Base-by-base conservation (phyloP, 2,888 invertebrate genomes). In the Nezara viridula region DNA sequence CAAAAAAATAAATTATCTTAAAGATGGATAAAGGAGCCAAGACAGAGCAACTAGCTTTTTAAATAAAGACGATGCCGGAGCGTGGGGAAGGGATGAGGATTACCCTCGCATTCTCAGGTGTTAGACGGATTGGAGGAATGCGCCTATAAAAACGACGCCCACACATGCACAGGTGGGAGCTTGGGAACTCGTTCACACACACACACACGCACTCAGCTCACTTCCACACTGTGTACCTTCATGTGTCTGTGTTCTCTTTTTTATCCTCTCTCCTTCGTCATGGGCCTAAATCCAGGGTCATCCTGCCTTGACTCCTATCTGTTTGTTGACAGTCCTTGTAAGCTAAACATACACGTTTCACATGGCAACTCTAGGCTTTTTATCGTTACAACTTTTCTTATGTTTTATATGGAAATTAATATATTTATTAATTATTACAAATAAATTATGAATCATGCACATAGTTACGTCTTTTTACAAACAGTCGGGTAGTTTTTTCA, bases 71-170 rank as follows among this genome's bases (percentile, higher is more conserved):
- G 19, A 44, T 44, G 14, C 19, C 21, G n/a, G 14, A 44, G 44
- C 9, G 44, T 0, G 81, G 81, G 44, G 81, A 24, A 47, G 44
- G 81, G 81, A 81, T 81, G 81, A 81, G 81, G 81, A 81, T 81
- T 81, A 81, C 81, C 81, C 81, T 81, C 81, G 81, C 81, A 81
- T 81, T 81, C 81, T 81, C 81, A 81, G 81, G 81, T 81, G 81
- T 81, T 81, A 47, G 81, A 81, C 81, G 81, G 81, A 81, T 81
- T 81, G 81, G 81, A 81, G 81, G 81, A 81, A 81, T 81, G 81
- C 44, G 81, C 81, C 81, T 81, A 81, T 81, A 81, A 81, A 81
- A 81, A 81, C 81, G 44, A 40, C 81, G 81, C 81, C 81, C 81
- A 81, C 81, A 81, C 81, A 81, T 81, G 44, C 81, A 81, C 81